A percentile compares a stretch with the other conserved stretches of the same genome.
These are phyloP conservation scores for Xestia rhomboidea DNA, from an alignment of 2,888 invertebrate species.

Conservation along the genomic window DNA sequence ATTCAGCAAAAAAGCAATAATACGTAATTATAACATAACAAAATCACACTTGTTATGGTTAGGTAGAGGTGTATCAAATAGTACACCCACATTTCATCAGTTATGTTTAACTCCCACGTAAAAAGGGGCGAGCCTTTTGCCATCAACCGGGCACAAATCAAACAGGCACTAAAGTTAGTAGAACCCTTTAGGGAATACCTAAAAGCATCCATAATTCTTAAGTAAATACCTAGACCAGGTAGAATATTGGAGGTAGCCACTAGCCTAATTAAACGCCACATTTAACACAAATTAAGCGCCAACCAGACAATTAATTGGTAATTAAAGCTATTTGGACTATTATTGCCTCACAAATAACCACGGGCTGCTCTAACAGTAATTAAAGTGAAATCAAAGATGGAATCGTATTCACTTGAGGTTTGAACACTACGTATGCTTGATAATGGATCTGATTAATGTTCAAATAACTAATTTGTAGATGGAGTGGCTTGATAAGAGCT, in stretches of 20 bases:
- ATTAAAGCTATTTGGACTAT: conserved; percentile 39
- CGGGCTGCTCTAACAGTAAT: conserved; percentile 40
- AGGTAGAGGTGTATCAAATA: too few relatives aligned
- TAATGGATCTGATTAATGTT: conserved; percentile 24
- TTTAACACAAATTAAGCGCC: conserved; percentile 20
- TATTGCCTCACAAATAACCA: conserved; percentile 40
- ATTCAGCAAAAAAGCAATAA: too few relatives aligned
- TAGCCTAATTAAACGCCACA: conserved; percentile 41
- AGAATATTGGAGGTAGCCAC: conserved; percentile 11
- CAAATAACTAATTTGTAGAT: conserved; percentile 23
- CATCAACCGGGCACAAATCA: too few relatives aligned
- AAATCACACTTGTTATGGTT: too few relatives aligned
- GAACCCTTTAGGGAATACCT: not conserved
- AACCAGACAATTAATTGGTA: conserved; percentile 12
- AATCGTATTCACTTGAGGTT: conserved; percentile 43
- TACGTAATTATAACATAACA: too few relatives aligned
- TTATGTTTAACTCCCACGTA: too few relatives aligned
- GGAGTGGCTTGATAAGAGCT: not conserved
- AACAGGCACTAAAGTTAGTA: not conserved
- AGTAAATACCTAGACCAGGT: not conserved
- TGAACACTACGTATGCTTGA: not conserved
- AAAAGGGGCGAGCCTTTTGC: too few relatives aligned
- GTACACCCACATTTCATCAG: too few relatives aligned
- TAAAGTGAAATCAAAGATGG: conserved; percentile 38
- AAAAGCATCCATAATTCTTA: not conserved